Percentiles rank a stretch among this genome's conserved stretches.
phyloP scores from a whole-genome alignment of 2,888 invertebrate genomes.

The Rhamphomyia laevipes region DNA sequence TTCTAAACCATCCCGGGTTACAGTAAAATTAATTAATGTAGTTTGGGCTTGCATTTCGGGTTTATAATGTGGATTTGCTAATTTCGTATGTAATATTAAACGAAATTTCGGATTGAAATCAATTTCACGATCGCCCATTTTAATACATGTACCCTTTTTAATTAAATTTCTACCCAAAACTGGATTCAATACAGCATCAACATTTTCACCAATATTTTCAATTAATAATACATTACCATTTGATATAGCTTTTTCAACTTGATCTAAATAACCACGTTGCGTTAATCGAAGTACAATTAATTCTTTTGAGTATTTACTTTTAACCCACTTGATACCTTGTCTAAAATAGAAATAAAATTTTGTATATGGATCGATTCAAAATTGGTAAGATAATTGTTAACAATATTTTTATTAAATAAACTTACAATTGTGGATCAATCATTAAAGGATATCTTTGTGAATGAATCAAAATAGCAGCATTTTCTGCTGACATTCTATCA shows the following conservation, averaged over 20 bases:
- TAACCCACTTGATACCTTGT: slow-evolving; percentile 93
- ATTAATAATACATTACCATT: slow-evolving; percentile 68
- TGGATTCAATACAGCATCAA: slow-evolving; percentile 86
- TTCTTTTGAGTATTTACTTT: slow-evolving; percentile 63
- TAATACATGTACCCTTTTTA: slow-evolving; percentile 68
- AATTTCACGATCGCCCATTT: slow-evolving; percentile 87
- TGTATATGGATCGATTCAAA: background rate
- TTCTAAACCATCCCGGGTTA: slow-evolving; percentile 85
- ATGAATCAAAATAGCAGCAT: slow-evolving; percentile 81
- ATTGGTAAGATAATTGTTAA: background rate
- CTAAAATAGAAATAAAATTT: slow-evolving; percentile 25
- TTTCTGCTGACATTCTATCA: slow-evolving; percentile 89
- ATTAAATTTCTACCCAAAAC: slow-evolving; percentile 77
- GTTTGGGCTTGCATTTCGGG: slow-evolving; percentile 96
- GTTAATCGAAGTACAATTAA: slow-evolving; percentile 66
- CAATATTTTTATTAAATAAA: slow-evolving; percentile 4
- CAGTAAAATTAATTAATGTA: slow-evolving; percentile 90
- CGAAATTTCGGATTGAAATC: slow-evolving; percentile 75
- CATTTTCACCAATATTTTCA: slow-evolving; percentile 79
- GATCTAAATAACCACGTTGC: slow-evolving; percentile 71
- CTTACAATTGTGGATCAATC: slow-evolving; percentile 80
- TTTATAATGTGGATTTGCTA: slow-evolving; percentile 92
- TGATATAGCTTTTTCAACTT: slow-evolving; percentile 61
- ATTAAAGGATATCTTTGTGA: slow-evolving; percentile 89
- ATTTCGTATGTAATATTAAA: slow-evolving; percentile 80